Conservation (phyloP, 2,797 vertebrate genomes). For the Halcyon badia region DNA sequence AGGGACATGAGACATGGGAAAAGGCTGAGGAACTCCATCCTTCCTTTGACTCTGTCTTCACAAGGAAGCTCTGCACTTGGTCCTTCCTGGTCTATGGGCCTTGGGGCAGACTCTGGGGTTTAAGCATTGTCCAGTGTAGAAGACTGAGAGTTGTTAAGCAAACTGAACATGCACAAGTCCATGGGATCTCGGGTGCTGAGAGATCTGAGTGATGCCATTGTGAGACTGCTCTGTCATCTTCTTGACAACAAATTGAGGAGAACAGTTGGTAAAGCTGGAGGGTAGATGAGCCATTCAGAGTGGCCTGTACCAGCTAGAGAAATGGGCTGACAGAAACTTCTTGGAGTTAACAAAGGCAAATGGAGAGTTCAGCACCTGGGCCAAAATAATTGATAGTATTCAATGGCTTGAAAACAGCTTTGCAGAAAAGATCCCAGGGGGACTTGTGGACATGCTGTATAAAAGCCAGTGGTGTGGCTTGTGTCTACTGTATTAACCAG, state of each 20-base stretch:
- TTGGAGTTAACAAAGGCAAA: not conserved
- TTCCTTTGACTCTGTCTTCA: not conserved
- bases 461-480: not conserved
- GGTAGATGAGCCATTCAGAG: not conserved
- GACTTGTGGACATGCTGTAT: not conserved
- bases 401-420: not conserved
- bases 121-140: not conserved
- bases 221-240: not conserved
- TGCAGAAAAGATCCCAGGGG: not conserved
- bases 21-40: not conserved
- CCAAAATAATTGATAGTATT: not conserved
- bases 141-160: not conserved
- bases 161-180: fast-evolving
- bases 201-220: not conserved
- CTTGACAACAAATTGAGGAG: not conserved
- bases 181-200: not conserved
- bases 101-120: not conserved
- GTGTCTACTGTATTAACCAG: not conserved
- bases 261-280: not conserved
- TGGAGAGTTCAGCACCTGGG: not conserved
- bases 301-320: not conserved
- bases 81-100: not conserved
- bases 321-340: not conserved
- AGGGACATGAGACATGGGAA: not conserved
- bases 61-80: not conserved